Conservation (phyloP, 2,888 invertebrate genomes). For the Microctonus brassicae region DNA sequence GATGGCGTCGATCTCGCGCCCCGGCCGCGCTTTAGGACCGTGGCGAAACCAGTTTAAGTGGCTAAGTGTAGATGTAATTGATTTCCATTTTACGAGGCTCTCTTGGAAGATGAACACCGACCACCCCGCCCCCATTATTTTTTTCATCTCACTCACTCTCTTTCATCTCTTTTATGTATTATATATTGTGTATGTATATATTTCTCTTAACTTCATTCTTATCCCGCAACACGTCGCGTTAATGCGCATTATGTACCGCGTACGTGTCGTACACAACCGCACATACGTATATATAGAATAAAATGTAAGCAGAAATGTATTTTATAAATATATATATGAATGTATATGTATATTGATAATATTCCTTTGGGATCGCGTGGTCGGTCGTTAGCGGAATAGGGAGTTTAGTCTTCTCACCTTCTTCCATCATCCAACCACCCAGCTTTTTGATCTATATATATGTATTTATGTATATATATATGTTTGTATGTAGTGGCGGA, state of each 20-base stretch:
- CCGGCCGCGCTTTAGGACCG: conserved; percentile 61
- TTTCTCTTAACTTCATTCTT: background rate
- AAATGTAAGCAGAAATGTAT: background rate
- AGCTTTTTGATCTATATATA: background rate
- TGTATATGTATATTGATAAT: conserved; percentile 24
- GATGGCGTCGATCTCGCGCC: conserved; percentile 26
- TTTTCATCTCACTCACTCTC: conserved; percentile 19
- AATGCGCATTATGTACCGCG: conserved; percentile 42
- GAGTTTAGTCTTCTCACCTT: conserved; percentile 43
- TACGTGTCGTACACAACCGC: conserved; percentile 20
- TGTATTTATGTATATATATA: background rate
- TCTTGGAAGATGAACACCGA: conserved; percentile 46
- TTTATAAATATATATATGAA: background rate
- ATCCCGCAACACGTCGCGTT: conserved; percentile 38
- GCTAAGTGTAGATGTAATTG: conserved; percentile 70
- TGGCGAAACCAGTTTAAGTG: conserved; percentile 70
- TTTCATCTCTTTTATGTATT: conserved; percentile 12
- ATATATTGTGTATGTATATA: no score
- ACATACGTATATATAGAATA: background rate
- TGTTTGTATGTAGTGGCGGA: background rate
- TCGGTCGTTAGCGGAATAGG: conserved; percentile 43
- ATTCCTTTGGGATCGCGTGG: conserved; percentile 40
- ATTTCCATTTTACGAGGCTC: conserved; percentile 70
- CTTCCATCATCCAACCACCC: conserved; percentile 41
- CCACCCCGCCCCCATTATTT: conserved; percentile 22